These are phyloP conservation scores for Calliphora vomitoria DNA, from an alignment of 2,888 invertebrate species.

Conservation along the genomic window DNA sequence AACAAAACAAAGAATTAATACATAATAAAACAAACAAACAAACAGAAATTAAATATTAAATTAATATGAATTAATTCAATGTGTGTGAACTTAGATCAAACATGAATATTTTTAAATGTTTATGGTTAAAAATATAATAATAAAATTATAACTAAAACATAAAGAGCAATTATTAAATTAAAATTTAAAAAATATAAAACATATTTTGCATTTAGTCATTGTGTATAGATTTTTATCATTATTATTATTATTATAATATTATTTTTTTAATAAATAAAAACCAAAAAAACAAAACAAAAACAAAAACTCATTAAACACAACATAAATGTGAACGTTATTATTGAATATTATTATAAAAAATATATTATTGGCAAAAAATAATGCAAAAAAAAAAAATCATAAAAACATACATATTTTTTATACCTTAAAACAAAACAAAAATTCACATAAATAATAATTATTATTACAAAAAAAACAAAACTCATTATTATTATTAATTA, in stretches of 20 bases:
- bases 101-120: constrained; percentile 79
- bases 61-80: constrained; percentile 70
- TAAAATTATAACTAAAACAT: constrained; percentile 63
- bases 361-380: constrained; percentile 65
- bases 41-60: constrained; percentile 48
- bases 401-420: constrained; percentile 75
- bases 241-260: constrained; percentile 53
- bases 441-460: constrained; percentile 69
- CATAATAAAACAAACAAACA: too few relatives aligned
- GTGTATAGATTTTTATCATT: constrained; percentile 73
- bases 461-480: constrained; percentile 39
- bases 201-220: constrained; percentile 76
- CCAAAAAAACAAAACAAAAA: constrained; percentile 43
- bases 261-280: constrained; percentile 56
- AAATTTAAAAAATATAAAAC: constrained; percentile 66
- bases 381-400: constrained; percentile 60
- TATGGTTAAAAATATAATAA: constrained; percentile 75
- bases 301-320: constrained; percentile 46
- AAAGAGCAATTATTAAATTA: constrained; percentile 77
- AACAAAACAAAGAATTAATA: constrained; percentile 25
- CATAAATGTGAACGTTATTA: constrained; percentile 73
- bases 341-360: constrained; percentile 66
- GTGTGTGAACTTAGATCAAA: constrained; percentile 73
- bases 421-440: constrained; percentile 73
- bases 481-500: constrained; percentile 72